Evolutionary conservation across 1,140 invertebrate species (phyloP).

Genomic region (Mylabris phalerata): DNA sequence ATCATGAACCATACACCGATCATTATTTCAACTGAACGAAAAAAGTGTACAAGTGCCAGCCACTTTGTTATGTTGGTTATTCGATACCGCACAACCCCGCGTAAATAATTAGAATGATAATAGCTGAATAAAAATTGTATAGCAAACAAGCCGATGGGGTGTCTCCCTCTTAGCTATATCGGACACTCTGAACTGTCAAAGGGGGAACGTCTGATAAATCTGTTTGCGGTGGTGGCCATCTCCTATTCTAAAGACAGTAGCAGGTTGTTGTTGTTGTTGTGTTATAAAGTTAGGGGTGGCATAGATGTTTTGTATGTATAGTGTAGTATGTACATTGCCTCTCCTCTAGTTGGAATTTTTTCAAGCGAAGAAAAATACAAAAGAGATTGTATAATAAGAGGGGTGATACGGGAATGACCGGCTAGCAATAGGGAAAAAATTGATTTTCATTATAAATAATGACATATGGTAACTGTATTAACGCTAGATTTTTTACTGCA

Average conservation of each 20-base stretch:
- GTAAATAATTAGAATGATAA: constrained; percentile 39
- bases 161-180: constrained; percentile 20
- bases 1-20: constrained; percentile 26
- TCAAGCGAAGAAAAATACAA: background rate
- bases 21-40: background rate
- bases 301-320: constrained; percentile 13
- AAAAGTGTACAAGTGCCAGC: constrained; percentile 16
- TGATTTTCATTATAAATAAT: background rate
- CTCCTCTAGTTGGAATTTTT: constrained; percentile 3
- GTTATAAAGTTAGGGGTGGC: constrained; percentile 6
- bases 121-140: constrained; percentile 35
- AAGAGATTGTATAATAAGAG: constrained; percentile 13
- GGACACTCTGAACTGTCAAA: constrained; percentile 30
- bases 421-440: no score
- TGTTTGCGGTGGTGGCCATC: constrained; percentile 34
- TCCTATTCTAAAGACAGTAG: constrained; percentile 21
- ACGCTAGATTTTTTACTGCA: no score
- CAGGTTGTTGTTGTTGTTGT: constrained; percentile 24
- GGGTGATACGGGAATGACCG: constrained; percentile 17
- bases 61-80: constrained; percentile 26
- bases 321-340: background rate
- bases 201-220: constrained; percentile 29
- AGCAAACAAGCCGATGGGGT: constrained; percentile 25
- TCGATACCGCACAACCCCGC: constrained; percentile 27
- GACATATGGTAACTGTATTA: constrained; percentile 11